Conservation (phyloP, 2,113 vertebrate species). For the Nothobranchius kuhntae region DNA sequence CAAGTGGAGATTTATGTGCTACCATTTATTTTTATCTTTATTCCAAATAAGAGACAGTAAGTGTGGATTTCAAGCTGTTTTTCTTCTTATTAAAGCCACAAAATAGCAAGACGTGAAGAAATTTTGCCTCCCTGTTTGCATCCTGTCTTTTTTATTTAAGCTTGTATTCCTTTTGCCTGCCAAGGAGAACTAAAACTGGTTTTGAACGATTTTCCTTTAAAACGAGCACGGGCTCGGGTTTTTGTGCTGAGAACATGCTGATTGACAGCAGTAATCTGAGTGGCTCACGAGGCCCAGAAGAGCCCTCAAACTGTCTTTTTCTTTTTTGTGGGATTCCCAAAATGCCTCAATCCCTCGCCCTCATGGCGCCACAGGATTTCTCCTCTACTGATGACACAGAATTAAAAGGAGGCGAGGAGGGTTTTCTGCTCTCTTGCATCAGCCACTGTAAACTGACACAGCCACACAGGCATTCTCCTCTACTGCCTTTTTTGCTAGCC, state of each 20-base stretch:
- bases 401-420: conserved; percentile 17
- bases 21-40: conserved; percentile 46
- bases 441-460: conserved; percentile 59
- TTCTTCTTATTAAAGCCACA: conserved; percentile 24
- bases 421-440: conserved; percentile 67
- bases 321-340: conserved; percentile 39
- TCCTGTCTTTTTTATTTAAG: conserved; percentile 41
- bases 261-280: conserved; percentile 66
- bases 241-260: conserved; percentile 37
- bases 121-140: conserved; percentile 26
- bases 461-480: conserved; percentile 18
- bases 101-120: conserved; percentile 43
- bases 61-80: conserved; percentile 52
- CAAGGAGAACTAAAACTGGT: conserved; percentile 46
- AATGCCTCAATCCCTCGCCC: conserved; percentile 25
- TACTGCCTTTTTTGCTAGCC: conserved; percentile 4
- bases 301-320: conserved; percentile 30
- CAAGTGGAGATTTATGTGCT: conserved; percentile 23
- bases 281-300: conserved; percentile 43
- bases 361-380: conserved; percentile 27
- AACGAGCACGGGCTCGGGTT: conserved; percentile 41
- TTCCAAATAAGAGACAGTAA: conserved; percentile 12
- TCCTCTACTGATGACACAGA: conserved; percentile 41
- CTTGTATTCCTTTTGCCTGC: conserved; percentile 35
- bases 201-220: conserved; percentile 40